A percentile compares a stretch with the other conserved stretches of the same genome.
Conservation (phyloP, 2,797 vertebrate species). For the Tokudaia muenninki region DNA sequence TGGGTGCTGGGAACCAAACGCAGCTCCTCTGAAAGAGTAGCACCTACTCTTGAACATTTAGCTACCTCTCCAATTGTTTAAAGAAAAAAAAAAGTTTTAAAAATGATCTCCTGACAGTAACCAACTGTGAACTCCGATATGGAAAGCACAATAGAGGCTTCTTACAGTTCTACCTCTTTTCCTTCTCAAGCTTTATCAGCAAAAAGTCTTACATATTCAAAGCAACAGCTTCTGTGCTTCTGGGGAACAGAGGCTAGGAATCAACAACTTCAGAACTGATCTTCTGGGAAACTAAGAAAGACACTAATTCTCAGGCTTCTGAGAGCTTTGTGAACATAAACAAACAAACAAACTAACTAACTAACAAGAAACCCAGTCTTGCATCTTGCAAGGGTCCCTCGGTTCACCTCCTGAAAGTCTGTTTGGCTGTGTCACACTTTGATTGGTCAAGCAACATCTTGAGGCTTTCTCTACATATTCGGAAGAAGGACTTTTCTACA, state of each 20-base stretch:
- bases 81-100: background rate
- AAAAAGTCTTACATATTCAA: background rate
- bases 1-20: background rate
- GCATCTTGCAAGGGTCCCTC: background rate
- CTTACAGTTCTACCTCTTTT: background rate
- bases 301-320: background rate
- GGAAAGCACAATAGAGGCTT: background rate
- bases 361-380: background rate
- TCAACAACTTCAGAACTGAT: background rate
- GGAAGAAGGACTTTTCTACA: background rate
- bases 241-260: background rate
- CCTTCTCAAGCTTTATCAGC: background rate
- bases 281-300: background rate
- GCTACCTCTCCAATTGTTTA: background rate
- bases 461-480: background rate
- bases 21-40: background rate
- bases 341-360: background rate
- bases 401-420: background rate
- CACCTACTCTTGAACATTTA: background rate
- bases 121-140: background rate
- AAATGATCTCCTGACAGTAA: background rate
- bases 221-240: constrained; percentile 13
- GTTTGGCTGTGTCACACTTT: background rate
- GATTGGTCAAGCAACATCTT: background rate
- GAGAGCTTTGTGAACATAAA: background rate